Conservation (phyloP, 1,140 invertebrate genomes). For the Temnothorax nylanderi region DNA sequence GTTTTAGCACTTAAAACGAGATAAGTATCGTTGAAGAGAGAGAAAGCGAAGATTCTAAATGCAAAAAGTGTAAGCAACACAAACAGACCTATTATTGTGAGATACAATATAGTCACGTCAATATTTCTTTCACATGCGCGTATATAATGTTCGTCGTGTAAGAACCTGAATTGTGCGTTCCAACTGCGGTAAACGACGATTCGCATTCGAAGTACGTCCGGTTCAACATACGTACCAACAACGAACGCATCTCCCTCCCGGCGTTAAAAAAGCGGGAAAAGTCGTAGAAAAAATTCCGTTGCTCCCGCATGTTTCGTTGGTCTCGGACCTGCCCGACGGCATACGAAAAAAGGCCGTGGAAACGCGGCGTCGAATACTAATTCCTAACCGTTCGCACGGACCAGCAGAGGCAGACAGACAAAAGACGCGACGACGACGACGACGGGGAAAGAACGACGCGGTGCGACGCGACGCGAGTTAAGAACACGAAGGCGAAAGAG, state of each 20-base stretch:
- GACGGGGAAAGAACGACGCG: conserved; percentile 16
- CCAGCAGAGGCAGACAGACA: background rate
- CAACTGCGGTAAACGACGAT: conserved; percentile 57
- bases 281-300: conserved; percentile 64
- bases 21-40: too few species aligned
- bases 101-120: too few species aligned
- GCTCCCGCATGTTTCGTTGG: conserved; percentile 57
- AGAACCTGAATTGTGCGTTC: background rate
- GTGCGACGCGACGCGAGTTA: conserved; percentile 35
- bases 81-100: background rate
- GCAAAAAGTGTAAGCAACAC: too few species aligned
- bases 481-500: background rate
- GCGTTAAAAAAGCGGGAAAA: conserved; percentile 64
- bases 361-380: conserved; percentile 69
- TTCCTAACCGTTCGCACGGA: conserved; percentile 50
- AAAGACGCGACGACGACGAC: conserved; percentile 30
- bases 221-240: conserved; percentile 8
- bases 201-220: conserved; percentile 69
- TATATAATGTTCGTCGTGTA: background rate
- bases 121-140: background rate
- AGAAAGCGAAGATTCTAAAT: too few species aligned
- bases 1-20: too few species aligned
- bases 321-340: conserved; percentile 56
- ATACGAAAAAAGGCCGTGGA: conserved; percentile 71
- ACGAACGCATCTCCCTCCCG: conserved; percentile 25